These are phyloP conservation scores for Protaetia brevitarsis DNA, from an alignment of 1,140 invertebrate species.

Conservation along the genomic window DNA sequence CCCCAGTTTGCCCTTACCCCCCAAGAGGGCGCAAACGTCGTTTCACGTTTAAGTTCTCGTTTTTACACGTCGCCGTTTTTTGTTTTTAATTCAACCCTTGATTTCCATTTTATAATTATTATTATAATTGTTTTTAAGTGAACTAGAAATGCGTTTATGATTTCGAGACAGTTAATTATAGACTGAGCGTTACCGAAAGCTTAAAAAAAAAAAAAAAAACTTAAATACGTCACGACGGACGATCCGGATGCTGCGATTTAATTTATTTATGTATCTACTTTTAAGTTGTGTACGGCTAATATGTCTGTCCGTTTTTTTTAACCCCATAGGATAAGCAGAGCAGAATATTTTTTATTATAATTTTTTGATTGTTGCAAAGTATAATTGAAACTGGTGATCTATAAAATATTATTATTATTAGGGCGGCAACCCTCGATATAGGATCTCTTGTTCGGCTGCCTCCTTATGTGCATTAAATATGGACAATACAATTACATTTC, in stretches of 20 bases:
- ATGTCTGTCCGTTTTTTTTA: slow-evolving; percentile 22
- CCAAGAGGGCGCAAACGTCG: not conserved
- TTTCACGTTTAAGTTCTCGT: slow-evolving; percentile 13
- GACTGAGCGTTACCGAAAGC: slow-evolving; percentile 16
- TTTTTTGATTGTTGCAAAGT: slow-evolving; percentile 27
- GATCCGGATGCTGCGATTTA: slow-evolving; percentile 25
- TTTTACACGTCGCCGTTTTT: not conserved
- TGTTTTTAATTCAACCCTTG: not conserved
- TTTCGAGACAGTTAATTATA: slow-evolving; percentile 4
- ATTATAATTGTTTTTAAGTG: not conserved
- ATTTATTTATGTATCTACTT: slow-evolving; percentile 29
- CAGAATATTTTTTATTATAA: slow-evolving; percentile 41
- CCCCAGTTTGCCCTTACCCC: not conserved
- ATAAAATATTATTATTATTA: no score
- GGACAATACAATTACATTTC: slow-evolving; percentile 28
- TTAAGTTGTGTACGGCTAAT: slow-evolving; percentile 25
- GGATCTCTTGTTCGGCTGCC: slow-evolving; percentile 8
- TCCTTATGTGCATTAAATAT: slow-evolving; percentile 25
- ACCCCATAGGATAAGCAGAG: slow-evolving; percentile 45
- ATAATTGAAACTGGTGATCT: not conserved
- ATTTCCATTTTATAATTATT: not conserved
- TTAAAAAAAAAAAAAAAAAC: slow-evolving; percentile 7
- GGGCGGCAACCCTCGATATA: not conserved
- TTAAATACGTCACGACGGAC: slow-evolving; percentile 3
- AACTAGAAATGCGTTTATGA: no score